Evolutionary conservation across 2,797 vertebrate species (phyloP), one percentile per base, ranked within the genome.

Genomic region (Thunnus albacares): DNA sequence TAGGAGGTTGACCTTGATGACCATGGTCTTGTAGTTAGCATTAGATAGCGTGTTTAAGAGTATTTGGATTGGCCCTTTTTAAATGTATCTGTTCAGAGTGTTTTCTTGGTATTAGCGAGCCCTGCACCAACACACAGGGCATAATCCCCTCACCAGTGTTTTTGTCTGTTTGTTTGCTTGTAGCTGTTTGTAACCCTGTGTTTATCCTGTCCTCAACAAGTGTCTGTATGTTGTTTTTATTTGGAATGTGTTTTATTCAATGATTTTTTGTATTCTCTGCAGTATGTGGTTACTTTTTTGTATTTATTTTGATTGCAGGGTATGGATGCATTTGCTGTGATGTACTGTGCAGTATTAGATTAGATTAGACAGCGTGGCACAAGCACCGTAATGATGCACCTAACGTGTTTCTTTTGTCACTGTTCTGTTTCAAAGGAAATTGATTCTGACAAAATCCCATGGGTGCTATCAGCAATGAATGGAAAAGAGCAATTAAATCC

Each of bases 401-500:
- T 90, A 83, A 89, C 73, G 84, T 64, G 75, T 89, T 86, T 73
- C 88, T 89, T 90, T 92, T 92, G 87, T 93, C 80, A 69, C 59
- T 3, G 83, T 63, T 89, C 78, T 61, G 84, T 90, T 90, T 90
- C 82, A 87, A 85, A 89, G 81, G 77, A 87, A 93, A 91, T 87
- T 86, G 90, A 88, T 90, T 88, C 79, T n/a, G 84, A 91, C 76
- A 81, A 74, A 89, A 76, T 93, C 93, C 90, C 86, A 78, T 18
- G 82, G 85, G 92, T 87, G 90, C 89, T 71, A 90, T 90, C 82
- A 81, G 80, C 87, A 73, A 55, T 87, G 81, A 93, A 91, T 85
- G 85, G 87, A 90, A 84, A 76, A 77, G 71, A 89, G 86, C 89
- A 92, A 94, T 93, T 92, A 91, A 91, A 88, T 70, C 84, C 80